Percentiles rank a stretch among this genome's conserved stretches.
Evolutionary conservation across 2,888 invertebrate genomes (phyloP).

Genomic region (Chymomyza procnemis): DNA sequence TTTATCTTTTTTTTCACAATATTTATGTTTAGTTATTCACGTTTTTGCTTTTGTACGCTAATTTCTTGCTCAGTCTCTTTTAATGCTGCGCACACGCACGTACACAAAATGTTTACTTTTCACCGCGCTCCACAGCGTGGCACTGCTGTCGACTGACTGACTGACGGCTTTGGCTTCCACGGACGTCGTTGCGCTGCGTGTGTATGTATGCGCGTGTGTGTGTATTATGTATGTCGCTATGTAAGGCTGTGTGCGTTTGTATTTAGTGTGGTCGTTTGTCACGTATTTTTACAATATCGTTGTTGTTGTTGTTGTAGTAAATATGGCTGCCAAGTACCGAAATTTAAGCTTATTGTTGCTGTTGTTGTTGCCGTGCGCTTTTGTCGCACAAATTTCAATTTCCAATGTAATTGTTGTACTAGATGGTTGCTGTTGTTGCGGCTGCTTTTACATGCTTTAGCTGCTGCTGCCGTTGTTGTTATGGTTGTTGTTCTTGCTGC

Average conservation of each 20-base stretch:
- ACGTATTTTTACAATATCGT: constrained; percentile 60
- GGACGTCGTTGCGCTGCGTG: not conserved
- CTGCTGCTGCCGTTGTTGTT: constrained; percentile 21
- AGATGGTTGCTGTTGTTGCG: constrained; percentile 39
- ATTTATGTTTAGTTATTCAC: constrained; percentile 26
- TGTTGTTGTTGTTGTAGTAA: constrained; percentile 44
- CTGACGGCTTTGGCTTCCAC: not conserved
- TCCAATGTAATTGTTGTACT: constrained; percentile 64
- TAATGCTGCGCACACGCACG: not conserved
- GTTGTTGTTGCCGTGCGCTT: constrained; percentile 34
- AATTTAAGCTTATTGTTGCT: constrained; percentile 36
- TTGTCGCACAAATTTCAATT: constrained; percentile 61
- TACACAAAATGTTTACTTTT: not conserved
- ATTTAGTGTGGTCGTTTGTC: constrained; percentile 44
- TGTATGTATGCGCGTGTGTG: not conserved
- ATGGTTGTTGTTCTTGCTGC: not conserved
- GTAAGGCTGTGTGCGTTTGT: constrained; percentile 10
- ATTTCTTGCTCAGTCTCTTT: constrained; percentile 57
- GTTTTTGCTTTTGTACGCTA: constrained; percentile 43
- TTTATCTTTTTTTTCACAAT: constrained; percentile 10
- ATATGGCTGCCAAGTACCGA: constrained; percentile 64
- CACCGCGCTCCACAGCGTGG: not conserved
- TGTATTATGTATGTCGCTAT: too few species aligned
- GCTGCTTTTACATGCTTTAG: constrained; percentile 32
- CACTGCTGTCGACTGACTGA: not conserved